These are phyloP conservation scores for Hypsopygia costalis DNA, from an alignment of 2,888 invertebrate species.

Conservation along the genomic window DNA sequence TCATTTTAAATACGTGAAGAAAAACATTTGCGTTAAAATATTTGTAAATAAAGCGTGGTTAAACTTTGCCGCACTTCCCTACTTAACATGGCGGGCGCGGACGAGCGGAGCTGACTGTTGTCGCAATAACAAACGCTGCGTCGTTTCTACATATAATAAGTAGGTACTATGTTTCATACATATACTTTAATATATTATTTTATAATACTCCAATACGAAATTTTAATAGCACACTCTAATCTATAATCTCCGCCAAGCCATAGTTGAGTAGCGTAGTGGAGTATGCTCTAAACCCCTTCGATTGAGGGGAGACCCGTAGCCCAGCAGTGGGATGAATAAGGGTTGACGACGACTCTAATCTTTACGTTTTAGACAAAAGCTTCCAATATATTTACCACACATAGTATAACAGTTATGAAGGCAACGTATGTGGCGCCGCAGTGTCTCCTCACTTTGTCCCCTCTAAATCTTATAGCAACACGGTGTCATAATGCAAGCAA, in stretches of 20 bases:
- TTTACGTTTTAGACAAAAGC: slow-evolving; percentile 4
- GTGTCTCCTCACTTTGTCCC: slow-evolving; percentile 73
- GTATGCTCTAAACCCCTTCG: no score
- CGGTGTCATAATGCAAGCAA: slow-evolving; percentile 79
- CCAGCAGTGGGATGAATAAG: no score
- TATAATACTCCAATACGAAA: no score
- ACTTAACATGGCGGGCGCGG: slow-evolving; percentile 13
- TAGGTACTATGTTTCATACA: no score
- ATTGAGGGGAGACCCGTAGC: no score
- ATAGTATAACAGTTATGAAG: slow-evolving; percentile 49
- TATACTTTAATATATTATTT: no score
- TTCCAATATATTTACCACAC: slow-evolving; percentile 17
- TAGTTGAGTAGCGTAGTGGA: no score
- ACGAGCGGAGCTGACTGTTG: slow-evolving; percentile 3
- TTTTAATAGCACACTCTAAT: no score
- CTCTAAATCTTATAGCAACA: slow-evolving; percentile 77
- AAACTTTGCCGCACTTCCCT: slow-evolving; percentile 11
- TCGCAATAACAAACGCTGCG: slow-evolving; percentile 11
- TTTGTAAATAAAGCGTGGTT: slow-evolving; percentile 7
- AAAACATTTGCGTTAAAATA: slow-evolving; percentile 1
- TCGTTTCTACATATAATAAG: background rate
- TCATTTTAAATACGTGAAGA: background rate
- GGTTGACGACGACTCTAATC: no score
- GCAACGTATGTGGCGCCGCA: slow-evolving; percentile 56
- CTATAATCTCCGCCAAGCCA: no score